Evolutionary conservation across 2,888 invertebrate genomes (phyloP).

Genomic region (Macaria liturata): DNA sequence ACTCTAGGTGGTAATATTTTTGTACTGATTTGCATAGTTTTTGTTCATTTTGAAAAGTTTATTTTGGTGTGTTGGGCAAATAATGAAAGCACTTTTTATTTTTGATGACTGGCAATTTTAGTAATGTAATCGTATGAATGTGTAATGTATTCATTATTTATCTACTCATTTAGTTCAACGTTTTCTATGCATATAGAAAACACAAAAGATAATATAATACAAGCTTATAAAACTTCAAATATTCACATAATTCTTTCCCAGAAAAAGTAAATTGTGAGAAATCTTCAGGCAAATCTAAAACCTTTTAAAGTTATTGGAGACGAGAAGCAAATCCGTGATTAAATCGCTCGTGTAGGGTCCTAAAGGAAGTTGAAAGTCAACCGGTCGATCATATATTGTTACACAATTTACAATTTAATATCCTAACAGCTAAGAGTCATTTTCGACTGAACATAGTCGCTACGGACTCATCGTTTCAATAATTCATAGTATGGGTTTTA

Average conservation of each 20-base stretch:
- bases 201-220: no score
- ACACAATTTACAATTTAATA: conserved; percentile 15
- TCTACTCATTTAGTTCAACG: no score
- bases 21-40: conserved; percentile 14
- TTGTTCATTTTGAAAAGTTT: not conserved
- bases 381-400: conserved; percentile 29
- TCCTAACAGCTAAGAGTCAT: conserved; percentile 15
- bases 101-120: no score
- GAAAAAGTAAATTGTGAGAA: not conserved
- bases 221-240: no score
- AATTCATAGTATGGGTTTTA: conserved; percentile 32
- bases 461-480: conserved; percentile 28
- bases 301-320: conserved; percentile 23
- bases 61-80: no score
- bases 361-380: conserved; percentile 28
- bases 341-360: conserved; percentile 26
- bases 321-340: conserved; percentile 20
- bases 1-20: conserved; percentile 9
- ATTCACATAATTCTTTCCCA: no score
- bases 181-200: no score
- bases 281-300: conserved; percentile 18
- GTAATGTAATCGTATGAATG: no score
- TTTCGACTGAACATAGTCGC: conserved; percentile 23
- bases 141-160: no score
- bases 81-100: no score